Evolutionary conservation across 2,113 vertebrate genomes (phyloP), one percentile per base, ranked within the genome.

Genomic region (Otocyon megalotis): DNA sequence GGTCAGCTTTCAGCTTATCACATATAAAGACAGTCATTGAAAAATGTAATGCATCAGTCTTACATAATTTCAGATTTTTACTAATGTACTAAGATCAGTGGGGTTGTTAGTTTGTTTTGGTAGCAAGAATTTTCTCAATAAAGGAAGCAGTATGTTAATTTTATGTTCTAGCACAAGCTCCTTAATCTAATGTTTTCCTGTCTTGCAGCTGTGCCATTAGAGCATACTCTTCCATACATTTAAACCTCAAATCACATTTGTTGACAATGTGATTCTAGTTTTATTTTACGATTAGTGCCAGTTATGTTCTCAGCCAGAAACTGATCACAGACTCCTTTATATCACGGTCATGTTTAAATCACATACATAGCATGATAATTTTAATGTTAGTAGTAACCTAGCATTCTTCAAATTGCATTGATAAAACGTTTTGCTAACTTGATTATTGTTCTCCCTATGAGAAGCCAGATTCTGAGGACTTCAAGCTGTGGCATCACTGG

Each of bases 61-160:
- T 92, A 63, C 5, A n/a, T 82, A 71, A 58, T 48, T 65, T 43
- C 67, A 13, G 54, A 4, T 71, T 63, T 95, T 87, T 81, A 92
- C 54, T 81, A n/a, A 19, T 62, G 20, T 80, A 54, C 54, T 54
- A 48, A 72, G 63, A 43, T 15, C 16, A 80, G 11, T 48, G n/a
- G 28, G 24, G 0, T 15, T 28, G 26, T 83, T 69, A 35, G 77
- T 28, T 48, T 50, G 84, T 80, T 71, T 72, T 82, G 58, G 56
- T 54, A 65, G 74, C 58, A 74, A 53, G 56, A 56, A 72, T 81
- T 72, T 95, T 87, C 60, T 84, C 7, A 10, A 1, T 35, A 37
- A 83, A 58, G 67, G 48, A 88, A 96, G 35, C 35, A 83, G 22
- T 53, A 15, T 92, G 53, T 90, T 71, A 35, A 69, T 95, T 77